Percentiles rank a stretch among this genome's conserved stretches.
phyloP scores from a whole-genome alignment of 2,797 vertebrate genomes.

The Pteronotus mesoamericanus region DNA sequence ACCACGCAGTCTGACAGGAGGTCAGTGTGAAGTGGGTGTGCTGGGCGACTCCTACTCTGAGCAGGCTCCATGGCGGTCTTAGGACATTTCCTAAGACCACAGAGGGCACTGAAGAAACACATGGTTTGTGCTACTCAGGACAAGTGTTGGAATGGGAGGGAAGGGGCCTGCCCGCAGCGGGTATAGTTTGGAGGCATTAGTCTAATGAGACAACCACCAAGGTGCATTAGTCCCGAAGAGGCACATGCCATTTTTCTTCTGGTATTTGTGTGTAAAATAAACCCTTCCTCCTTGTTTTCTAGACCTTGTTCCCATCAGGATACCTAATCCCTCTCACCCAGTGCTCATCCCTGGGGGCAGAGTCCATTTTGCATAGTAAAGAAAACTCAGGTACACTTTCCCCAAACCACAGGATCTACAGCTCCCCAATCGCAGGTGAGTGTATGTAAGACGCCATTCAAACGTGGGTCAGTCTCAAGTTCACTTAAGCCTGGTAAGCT shows the following conservation, averaged over 20 bases:
- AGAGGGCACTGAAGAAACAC: neutral
- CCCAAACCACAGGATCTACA: slow-evolving; percentile 85
- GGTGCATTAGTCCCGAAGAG: neutral
- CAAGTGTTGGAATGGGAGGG: neutral
- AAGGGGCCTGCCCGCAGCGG: neutral
- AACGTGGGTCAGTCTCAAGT: neutral
- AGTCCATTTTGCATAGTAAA: slow-evolving; percentile 68
- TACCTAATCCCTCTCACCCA: slow-evolving; percentile 93
- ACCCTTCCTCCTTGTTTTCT: slow-evolving; percentile 61
- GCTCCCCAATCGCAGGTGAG: slow-evolving; percentile 89
- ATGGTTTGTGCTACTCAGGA: neutral
- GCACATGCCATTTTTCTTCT: neutral
- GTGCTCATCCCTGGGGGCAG: slow-evolving; percentile 82
- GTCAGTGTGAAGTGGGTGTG: neutral
- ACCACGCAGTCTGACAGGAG: neutral
- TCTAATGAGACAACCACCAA: neutral
- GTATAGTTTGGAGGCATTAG: neutral
- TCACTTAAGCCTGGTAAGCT: neutral
- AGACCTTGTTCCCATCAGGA: slow-evolving; percentile 91
- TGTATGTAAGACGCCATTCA: neutral
- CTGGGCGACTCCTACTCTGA: neutral
- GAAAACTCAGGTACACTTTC: slow-evolving; percentile 81
- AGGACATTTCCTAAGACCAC: neutral
- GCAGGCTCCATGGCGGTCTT: neutral
- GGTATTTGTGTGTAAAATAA: slow-evolving; percentile 13